A percentile compares a stretch with the other conserved stretches of the same genome.
phyloP scores from a whole-genome alignment of 2,888 invertebrate species.

The Amphimallon solstitiale region DNA sequence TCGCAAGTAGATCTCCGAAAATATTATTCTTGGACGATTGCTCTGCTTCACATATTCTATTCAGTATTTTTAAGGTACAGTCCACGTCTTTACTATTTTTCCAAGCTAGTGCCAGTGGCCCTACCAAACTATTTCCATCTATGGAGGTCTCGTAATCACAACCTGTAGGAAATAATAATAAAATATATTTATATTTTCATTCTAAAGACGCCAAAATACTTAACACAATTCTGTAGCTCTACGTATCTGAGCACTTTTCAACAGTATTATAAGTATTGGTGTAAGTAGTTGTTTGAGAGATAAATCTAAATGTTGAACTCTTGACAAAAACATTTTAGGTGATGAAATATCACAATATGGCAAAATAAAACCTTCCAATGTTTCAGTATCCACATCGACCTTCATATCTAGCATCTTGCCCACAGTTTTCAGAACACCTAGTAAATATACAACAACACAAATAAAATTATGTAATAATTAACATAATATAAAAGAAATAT shows the following conservation, averaged over 20 bases:
- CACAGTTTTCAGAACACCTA: slow-evolving; percentile 67
- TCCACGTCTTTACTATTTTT: slow-evolving; percentile 64
- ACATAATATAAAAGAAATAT: too few relatives aligned
- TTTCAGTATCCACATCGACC: slow-evolving; percentile 69
- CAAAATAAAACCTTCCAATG: slow-evolving; percentile 66
- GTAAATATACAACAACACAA: slow-evolving; percentile 17
- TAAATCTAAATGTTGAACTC: slow-evolving; percentile 63
- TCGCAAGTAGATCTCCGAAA: slow-evolving; percentile 67
- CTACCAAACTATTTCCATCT: slow-evolving; percentile 64
- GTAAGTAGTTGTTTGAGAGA: slow-evolving; percentile 47
- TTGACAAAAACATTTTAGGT: slow-evolving; percentile 64
- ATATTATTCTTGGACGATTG: slow-evolving; percentile 65
- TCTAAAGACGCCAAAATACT: slow-evolving; percentile 49
- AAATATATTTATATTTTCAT: not conserved
- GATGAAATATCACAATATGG: slow-evolving; percentile 67
- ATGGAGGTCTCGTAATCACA: slow-evolving; percentile 63
- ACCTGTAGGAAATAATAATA: slow-evolving; percentile 36
- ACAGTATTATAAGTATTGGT: slow-evolving; percentile 62
- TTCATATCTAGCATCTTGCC: slow-evolving; percentile 67
- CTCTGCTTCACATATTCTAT: slow-evolving; percentile 61
- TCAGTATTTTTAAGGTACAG: slow-evolving; percentile 64
- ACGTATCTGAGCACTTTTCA: slow-evolving; percentile 63
- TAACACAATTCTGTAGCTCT: slow-evolving; percentile 65
- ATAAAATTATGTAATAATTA: too few relatives aligned
- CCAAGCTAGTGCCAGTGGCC: slow-evolving; percentile 65